Base-by-base conservation (phyloP, 2,888 invertebrate species). In the Alloscopus bannaensis region DNA sequence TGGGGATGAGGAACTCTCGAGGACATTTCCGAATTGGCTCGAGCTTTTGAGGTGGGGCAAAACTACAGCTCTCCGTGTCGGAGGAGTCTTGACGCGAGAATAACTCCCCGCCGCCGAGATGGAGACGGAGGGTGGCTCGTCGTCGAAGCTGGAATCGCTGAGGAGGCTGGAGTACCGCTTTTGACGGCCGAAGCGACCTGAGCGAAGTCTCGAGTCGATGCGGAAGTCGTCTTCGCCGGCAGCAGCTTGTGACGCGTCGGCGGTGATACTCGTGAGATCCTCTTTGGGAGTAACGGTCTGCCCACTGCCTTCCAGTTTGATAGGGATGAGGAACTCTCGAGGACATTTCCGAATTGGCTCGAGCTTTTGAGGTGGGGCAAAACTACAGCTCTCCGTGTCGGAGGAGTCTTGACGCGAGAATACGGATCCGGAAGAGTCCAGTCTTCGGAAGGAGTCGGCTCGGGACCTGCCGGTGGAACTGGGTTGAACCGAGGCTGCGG, bases 1-100 rank as follows among this genome's bases (percentile, higher is more conserved):
- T 96, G n/a, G 96, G 96, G 88, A 96, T 96, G 87, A 96, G 95
- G 87, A 95, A 95, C 89, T 96, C 96, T 52, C 96, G 91, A 18
- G 95, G 95, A 16, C 95, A 95, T 89, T 95, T 96, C 87, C 94
- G 93, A 87, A 95, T 95, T 4, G 95, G 94, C 88, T 94, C 93
- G 86, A 72, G 65, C 42, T 85, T 86, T 20, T 86, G 86, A 18
- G 69, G 75, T 8, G 82, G 62, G 24, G 83, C 78, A 47, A 83
- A 59, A 20, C 78, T 84, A 18, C 47, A 65, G 82, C 86, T 90
- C 90, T 92, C 92, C 0, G 93, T 93, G 86, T 95, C 94, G 11
- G 93, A 93, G 81, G 93, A 93, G 11, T 93, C 92, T 86, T 93
- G 93, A 18, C 92, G 88, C 2, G 92, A 92, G 28, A 89, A 90